These are phyloP conservation scores for Solea senegalensis DNA, from an alignment of 2,113 vertebrate species.

Conservation along the genomic window DNA sequence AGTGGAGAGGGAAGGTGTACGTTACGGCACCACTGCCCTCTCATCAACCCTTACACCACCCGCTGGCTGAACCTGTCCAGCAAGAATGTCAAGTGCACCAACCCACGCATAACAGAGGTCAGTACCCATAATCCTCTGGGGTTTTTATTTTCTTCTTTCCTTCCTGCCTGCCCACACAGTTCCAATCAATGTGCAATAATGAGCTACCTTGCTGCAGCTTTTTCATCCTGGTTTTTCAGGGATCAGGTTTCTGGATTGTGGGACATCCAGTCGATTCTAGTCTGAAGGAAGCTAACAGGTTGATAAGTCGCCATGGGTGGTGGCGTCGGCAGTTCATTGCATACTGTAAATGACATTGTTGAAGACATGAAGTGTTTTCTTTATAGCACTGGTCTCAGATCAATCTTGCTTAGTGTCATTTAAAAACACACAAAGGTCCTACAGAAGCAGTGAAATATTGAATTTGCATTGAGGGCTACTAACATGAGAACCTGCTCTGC, in stretches of 20 bases:
- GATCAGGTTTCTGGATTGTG: too few species aligned
- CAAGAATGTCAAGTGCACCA: constrained; percentile 94
- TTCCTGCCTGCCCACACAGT: constrained; percentile 7
- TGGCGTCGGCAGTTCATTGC: too few species aligned
- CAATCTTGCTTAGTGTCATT: too few species aligned
- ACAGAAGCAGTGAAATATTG: constrained; percentile 5
- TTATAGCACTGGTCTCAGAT: too few species aligned
- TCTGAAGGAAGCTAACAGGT: too few species aligned
- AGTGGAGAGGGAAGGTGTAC: constrained; percentile 88
- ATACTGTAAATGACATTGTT: too few species aligned
- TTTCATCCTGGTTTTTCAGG: background rate
- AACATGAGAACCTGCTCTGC: constrained; percentile 18
- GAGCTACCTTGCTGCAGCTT: background rate
- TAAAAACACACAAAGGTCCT: too few species aligned
- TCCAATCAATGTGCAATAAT: constrained; percentile 33
- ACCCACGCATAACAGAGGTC: constrained; percentile 97
- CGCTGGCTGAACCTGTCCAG: constrained; percentile 95
- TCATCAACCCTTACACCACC: constrained; percentile 77
- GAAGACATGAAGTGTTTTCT: too few species aligned
- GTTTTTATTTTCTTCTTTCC: background rate
- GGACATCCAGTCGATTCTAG: background rate
- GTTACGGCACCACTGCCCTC: constrained; percentile 87
- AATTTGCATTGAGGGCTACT: constrained; percentile 19
- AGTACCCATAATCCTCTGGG: constrained; percentile 47
- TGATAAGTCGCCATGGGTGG: too few species aligned